A percentile compares a stretch with the other conserved stretches of the same genome.
Evolutionary conservation across 2,888 invertebrate species (phyloP).

Genomic region (Eristalinus aeneus): DNA sequence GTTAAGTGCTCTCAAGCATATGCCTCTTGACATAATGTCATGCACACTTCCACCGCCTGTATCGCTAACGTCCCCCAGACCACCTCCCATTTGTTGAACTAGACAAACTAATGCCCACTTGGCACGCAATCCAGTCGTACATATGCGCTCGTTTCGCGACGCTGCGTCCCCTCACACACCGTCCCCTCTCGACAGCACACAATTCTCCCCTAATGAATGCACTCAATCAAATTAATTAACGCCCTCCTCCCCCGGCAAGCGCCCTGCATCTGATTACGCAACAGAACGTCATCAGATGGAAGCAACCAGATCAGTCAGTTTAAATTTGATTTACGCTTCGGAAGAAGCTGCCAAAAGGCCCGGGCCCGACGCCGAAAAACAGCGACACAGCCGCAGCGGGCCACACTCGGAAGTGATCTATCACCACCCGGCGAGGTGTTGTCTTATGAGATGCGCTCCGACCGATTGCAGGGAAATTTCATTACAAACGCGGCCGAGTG

Average conservation of each 20-base stretch:
- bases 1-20: neutral
- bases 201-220: constrained; percentile 12
- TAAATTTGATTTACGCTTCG: neutral
- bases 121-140: constrained; percentile 21
- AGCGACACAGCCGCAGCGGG: too few relatives aligned
- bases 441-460: neutral
- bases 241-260: neutral
- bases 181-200: neutral
- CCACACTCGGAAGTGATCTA: neutral
- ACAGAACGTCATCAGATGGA: too few relatives aligned
- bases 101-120: constrained; percentile 2
- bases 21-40: neutral
- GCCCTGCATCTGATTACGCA: constrained; percentile 5
- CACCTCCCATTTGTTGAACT: neutral
- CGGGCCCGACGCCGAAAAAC: neutral
- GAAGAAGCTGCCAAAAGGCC: neutral
- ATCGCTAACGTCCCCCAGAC: neutral
- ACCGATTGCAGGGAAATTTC: constrained; percentile 49
- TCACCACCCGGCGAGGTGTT: neutral
- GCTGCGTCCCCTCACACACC: too few relatives aligned
- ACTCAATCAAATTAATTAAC: constrained; percentile 15
- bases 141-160: neutral
- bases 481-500: neutral
- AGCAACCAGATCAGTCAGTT: neutral
- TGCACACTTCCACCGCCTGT: neutral